A percentile compares a stretch with the other conserved stretches of the same genome.
Evolutionary conservation across 1,140 invertebrate species (phyloP).

Genomic region (Calliphora vicina): DNA sequence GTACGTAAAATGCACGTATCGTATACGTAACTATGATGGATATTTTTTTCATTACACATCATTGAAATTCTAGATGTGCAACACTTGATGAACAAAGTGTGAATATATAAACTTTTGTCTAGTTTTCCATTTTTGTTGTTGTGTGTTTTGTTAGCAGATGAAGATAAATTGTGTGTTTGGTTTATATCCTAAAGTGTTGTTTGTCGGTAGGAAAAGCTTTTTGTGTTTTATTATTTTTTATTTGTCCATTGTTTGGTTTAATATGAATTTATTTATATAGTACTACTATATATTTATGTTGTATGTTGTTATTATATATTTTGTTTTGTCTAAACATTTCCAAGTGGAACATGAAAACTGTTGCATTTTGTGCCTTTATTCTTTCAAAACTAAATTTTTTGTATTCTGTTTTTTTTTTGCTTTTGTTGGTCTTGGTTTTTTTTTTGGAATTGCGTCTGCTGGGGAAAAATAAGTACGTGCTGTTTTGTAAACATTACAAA

Average conservation of each 20-base stretch:
- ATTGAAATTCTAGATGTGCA: neutral
- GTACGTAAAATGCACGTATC: too few relatives aligned
- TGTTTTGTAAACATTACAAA: neutral
- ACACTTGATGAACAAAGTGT: neutral
- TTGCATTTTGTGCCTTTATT: neutral
- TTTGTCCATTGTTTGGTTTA: too few relatives aligned
- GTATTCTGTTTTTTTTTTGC: neutral
- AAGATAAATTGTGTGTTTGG: neutral
- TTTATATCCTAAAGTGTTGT: constrained; percentile 12
- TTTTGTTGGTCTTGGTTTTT: neutral
- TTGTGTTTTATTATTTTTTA: neutral
- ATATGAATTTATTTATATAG: too few relatives aligned
- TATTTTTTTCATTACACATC: neutral
- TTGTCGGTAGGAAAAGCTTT: neutral
- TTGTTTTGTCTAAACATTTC: neutral
- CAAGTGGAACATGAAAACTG: neutral
- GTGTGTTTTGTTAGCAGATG: neutral
- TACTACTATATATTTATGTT: neutral
- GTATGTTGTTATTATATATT: neutral
- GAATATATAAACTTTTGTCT: neutral
- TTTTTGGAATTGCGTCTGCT: constrained; percentile 16
- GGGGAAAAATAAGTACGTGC: neutral
- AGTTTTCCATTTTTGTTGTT: neutral
- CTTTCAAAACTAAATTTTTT: neutral
- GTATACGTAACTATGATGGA: neutral